Evolutionary conservation across 2,888 invertebrate genomes (phyloP), one percentile per base, ranked within the genome.

Genomic region (Crocallis elinguaria): DNA sequence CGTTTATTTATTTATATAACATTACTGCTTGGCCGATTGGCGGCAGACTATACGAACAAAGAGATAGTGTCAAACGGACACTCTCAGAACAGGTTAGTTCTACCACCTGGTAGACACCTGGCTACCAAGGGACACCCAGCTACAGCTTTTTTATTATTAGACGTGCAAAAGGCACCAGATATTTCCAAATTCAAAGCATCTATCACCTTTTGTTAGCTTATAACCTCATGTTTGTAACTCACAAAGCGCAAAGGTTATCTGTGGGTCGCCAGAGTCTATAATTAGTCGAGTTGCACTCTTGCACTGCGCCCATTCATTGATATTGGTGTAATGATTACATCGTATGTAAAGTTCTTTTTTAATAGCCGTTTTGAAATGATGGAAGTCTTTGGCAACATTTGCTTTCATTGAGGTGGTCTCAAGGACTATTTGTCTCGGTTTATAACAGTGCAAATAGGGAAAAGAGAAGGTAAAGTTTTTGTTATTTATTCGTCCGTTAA

Each of bases 251-350:
- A 48, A 48, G 61, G 61, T 58, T 61, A 61, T 58, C 61, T 44
- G n/a, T 23, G 27, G 61, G 61, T 52, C 33, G 42, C 32, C 27
- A 33, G 12, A 21, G 41, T 41, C 46, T 62, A 62, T 63, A 61
- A 60, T 62, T 56, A 61, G 55, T 42, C 16, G 41, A 45, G 54
- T 55, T 58, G 56, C 63, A 58, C 56, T 57, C 42, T 57, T 51
- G 57, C 54, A 50, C 54, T 58, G 45, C 52, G 27, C 48, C 42
- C 56, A 57, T 59, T 57, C 45, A 60, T 52, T 49, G 53, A 49
- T 49, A 54, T 19, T 43, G 43, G 11, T 54, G 48, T 43, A 53
- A 52, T 42, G 23, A 37, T 53, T 42, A 38, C 29, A 45, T 19
- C n/a, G 27, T 17, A 17, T 21, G 39, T 29, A 21, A 41, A 25